phyloP scores from a whole-genome alignment of 2,113 vertebrate genomes.

The Panthera leo region DNA sequence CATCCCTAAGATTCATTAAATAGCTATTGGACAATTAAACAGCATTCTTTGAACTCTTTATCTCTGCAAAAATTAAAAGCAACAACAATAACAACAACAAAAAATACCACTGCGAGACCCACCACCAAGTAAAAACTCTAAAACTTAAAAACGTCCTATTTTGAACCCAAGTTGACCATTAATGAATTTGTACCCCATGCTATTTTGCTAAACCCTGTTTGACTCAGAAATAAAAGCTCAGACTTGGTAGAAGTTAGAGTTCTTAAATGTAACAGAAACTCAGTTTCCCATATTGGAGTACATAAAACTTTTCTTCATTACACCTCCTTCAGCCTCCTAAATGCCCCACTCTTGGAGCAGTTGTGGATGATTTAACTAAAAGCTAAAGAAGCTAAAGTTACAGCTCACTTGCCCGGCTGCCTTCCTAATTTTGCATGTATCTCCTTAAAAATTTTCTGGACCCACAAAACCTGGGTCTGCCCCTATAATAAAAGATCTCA shows the following conservation, averaged over 20 bases:
- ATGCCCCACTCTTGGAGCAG: neutral
- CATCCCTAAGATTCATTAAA: neutral
- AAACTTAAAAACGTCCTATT: neutral
- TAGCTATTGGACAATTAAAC: neutral
- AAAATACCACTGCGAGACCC: neutral
- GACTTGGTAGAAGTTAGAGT: neutral
- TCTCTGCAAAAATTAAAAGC: neutral
- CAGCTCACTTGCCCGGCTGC: neutral
- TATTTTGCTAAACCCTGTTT: neutral
- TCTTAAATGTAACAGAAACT: neutral
- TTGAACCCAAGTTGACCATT: neutral
- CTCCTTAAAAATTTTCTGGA: neutral
- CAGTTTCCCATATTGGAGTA: neutral
- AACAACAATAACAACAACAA: neutral
- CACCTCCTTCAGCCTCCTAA: neutral
- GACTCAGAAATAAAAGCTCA: constrained; percentile 27
- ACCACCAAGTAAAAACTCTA: neutral
- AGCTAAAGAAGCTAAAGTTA: neutral
- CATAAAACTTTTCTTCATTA: neutral
- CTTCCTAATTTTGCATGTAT: neutral
- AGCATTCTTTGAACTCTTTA: neutral
- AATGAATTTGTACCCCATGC: neutral
- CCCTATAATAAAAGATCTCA: neutral
- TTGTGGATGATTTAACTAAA: neutral
- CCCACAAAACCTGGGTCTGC: neutral